phyloP scores from a whole-genome alignment of 1,140 invertebrate species.

The Calosoma granatense region DNA sequence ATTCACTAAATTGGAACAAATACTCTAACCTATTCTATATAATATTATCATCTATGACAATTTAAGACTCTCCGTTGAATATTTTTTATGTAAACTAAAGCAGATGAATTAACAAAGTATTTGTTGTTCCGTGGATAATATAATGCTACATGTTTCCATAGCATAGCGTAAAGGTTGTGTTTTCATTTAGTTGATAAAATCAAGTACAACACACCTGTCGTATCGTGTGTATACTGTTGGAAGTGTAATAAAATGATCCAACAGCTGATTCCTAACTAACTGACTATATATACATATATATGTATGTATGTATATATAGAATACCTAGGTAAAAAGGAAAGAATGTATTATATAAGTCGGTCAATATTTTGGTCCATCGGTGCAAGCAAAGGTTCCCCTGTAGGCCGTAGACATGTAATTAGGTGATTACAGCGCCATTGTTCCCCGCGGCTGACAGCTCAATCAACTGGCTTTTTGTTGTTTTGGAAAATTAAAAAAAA shows the following conservation, averaged over 20 bases:
- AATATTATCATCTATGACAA: too few relatives aligned
- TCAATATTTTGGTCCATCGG: slow-evolving; percentile 5
- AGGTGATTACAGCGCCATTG: slow-evolving; percentile 27
- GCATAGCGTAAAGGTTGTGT: too few relatives aligned
- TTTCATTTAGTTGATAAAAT: too few relatives aligned
- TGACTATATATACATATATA: background rate
- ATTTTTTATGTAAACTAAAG: too few relatives aligned
- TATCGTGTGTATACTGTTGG: background rate
- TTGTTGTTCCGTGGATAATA: too few relatives aligned
- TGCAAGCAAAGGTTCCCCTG: background rate
- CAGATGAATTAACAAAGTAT: too few relatives aligned
- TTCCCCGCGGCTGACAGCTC: slow-evolving; percentile 26
- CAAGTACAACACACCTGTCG: too few relatives aligned
- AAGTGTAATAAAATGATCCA: background rate
- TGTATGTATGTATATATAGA: background rate
- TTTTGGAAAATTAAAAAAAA: slow-evolving; percentile 18
- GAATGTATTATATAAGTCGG: background rate
- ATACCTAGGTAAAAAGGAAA: background rate
- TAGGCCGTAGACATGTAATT: slow-evolving; percentile 23
- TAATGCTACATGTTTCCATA: too few relatives aligned
- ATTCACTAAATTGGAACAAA: background rate
- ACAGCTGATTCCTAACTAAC: too few relatives aligned
- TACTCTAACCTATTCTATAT: too few relatives aligned
- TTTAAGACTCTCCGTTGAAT: too few relatives aligned
- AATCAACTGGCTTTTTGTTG: slow-evolving; percentile 26